These are phyloP conservation scores for Spodoptera littoralis DNA, from an alignment of 2,888 invertebrate genomes.

Conservation along the genomic window DNA sequence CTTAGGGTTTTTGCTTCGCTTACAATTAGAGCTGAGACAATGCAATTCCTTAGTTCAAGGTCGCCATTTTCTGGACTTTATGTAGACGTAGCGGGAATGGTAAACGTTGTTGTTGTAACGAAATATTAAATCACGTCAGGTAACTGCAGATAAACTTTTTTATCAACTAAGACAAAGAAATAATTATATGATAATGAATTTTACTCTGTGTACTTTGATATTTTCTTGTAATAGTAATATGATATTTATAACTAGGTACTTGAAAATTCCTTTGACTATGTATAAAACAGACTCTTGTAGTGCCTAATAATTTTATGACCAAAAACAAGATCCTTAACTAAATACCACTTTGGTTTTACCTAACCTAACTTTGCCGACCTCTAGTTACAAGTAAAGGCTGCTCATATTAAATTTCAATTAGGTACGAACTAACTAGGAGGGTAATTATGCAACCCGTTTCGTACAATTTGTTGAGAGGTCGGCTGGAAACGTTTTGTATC, in stretches of 20 bases:
- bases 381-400: slow-evolving; percentile 37
- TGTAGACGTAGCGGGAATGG: slow-evolving; percentile 14
- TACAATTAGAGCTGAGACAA: slow-evolving; percentile 36
- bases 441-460: slow-evolving; percentile 42
- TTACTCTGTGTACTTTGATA: no score
- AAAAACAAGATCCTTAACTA: slow-evolving; percentile 23
- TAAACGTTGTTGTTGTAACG: slow-evolving; percentile 4
- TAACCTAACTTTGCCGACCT: slow-evolving; percentile 30
- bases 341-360: slow-evolving; percentile 37
- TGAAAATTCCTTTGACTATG: no score
- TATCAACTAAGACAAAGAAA: no score
- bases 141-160: no score
- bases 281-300: no score
- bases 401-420: slow-evolving; percentile 51
- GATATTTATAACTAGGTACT: no score
- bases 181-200: not conserved
- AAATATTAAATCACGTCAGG: not conserved
- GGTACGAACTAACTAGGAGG: slow-evolving; percentile 31
- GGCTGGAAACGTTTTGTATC: slow-evolving; percentile 30
- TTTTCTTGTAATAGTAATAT: no score
- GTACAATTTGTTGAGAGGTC: slow-evolving; percentile 25
- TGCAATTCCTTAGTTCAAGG: slow-evolving; percentile 32
- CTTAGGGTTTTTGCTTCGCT: slow-evolving; percentile 12
- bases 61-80: slow-evolving; percentile 21
- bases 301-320: slow-evolving; percentile 14